Percentiles rank a stretch among this genome's conserved stretches.
Evolutionary conservation across 2,888 invertebrate genomes (phyloP).

Genomic region (Zygothrica quintamaculata): DNA sequence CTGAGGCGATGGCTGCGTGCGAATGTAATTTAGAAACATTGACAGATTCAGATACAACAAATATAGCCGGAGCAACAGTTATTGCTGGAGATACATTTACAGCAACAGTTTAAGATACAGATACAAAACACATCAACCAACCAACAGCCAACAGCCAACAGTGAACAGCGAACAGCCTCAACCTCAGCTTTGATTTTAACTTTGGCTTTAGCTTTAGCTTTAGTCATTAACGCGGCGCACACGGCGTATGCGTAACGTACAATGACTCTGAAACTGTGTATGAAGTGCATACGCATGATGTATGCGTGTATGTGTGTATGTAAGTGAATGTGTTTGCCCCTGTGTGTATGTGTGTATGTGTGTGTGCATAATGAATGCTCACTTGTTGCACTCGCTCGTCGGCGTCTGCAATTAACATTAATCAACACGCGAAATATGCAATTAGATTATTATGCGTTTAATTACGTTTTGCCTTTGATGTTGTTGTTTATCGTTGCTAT

Average conservation of each 20-base stretch:
- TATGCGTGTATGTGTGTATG: constrained; percentile 28
- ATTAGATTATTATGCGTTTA: constrained; percentile 80
- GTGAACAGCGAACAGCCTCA: not conserved
- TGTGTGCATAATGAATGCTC: constrained; percentile 60
- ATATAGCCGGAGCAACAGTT: constrained; percentile 34
- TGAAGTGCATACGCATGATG: constrained; percentile 1
- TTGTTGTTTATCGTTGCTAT: constrained; percentile 35
- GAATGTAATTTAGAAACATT: constrained; percentile 72
- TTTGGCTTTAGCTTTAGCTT: constrained; percentile 7
- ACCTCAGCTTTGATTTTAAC: constrained; percentile 11
- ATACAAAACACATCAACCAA: no score
- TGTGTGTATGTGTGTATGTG: constrained; percentile 8
- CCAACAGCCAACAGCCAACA: no score
- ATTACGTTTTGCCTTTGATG: constrained; percentile 67
- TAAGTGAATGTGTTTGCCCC: constrained; percentile 16
- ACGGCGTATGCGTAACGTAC: constrained; percentile 64
- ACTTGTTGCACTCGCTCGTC: constrained; percentile 52
- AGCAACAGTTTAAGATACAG: constrained; percentile 33
- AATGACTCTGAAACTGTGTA: constrained; percentile 12
- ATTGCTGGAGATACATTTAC: constrained; percentile 9
- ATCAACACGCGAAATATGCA: constrained; percentile 81
- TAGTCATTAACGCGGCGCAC: constrained; percentile 58
- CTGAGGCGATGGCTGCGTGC: constrained; percentile 66
- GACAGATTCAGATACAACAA: constrained; percentile 56
- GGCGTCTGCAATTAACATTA: constrained; percentile 78